Evolutionary conservation across 2,888 invertebrate species (phyloP).

Genomic region (Leptinotarsa juncta): DNA sequence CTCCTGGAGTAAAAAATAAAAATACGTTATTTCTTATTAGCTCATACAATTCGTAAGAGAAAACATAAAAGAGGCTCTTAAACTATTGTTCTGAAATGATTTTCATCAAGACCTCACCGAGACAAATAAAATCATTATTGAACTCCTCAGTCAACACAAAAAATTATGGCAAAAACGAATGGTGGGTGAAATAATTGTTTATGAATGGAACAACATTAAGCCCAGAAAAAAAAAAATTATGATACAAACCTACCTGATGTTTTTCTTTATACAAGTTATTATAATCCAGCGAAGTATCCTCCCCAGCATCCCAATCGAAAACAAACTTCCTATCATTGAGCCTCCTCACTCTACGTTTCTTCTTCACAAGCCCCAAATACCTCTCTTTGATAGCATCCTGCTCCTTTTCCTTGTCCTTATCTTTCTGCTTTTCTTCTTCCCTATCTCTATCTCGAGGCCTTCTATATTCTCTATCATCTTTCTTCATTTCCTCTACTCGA

Average conservation of each 20-base stretch:
- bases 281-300: conserved; percentile 98
- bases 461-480: conserved; percentile 60
- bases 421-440: conserved; percentile 70
- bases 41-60: too few relatives aligned
- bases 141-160: too few relatives aligned
- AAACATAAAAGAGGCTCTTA: too few relatives aligned
- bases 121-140: too few relatives aligned
- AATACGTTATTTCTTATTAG: too few relatives aligned
- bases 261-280: conserved; percentile 96
- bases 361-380: conserved; percentile 93
- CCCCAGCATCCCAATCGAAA: conserved; percentile 99
- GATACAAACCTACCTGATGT: conserved; percentile 74
- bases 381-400: conserved; percentile 95
- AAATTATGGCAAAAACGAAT: too few relatives aligned
- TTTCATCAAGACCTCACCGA: too few relatives aligned
- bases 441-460: conserved; percentile 67
- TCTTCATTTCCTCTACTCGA: conserved; percentile 58
- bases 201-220: too few relatives aligned
- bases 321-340: conserved; percentile 99
- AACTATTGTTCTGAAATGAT: too few relatives aligned
- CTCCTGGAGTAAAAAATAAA: too few relatives aligned
- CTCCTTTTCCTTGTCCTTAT: conserved; percentile 92
- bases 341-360: conserved; percentile 90
- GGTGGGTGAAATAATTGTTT: too few relatives aligned
- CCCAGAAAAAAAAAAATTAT: too few relatives aligned